Evolutionary conservation across 2,888 invertebrate species (phyloP).

Genomic region (Abscondita cerata): DNA sequence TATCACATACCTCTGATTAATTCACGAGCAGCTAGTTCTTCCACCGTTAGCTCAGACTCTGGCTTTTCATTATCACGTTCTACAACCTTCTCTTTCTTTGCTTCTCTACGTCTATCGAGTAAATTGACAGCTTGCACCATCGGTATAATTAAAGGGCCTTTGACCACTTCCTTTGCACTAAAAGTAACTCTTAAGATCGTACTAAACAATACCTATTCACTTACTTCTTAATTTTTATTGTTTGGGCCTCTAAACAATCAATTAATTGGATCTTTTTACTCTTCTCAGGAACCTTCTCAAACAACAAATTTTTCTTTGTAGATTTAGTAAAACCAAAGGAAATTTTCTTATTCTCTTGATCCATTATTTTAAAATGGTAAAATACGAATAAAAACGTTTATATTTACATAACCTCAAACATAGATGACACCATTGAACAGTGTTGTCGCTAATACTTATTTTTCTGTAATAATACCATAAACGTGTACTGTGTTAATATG

Average conservation of each 20-base stretch:
- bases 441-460: no score
- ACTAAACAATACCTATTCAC: constrained; percentile 46
- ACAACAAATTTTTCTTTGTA: constrained; percentile 61
- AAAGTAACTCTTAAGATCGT: constrained; percentile 8
- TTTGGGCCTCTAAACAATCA: constrained; percentile 77
- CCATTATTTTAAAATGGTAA: constrained; percentile 17
- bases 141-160: constrained; percentile 70
- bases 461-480: no score
- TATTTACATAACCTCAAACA: no score
- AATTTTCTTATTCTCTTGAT: constrained; percentile 71
- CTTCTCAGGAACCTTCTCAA: constrained; percentile 54
- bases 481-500: no score
- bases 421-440: no score
- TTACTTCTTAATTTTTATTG: constrained; percentile 79
- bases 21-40: constrained; percentile 78
- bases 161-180: constrained; percentile 57
- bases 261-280: constrained; percentile 72
- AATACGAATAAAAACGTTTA: no score
- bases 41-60: constrained; percentile 61
- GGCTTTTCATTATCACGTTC: constrained; percentile 44
- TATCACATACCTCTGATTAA: constrained; percentile 64
- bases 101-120: constrained; percentile 63
- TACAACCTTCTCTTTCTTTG: constrained; percentile 57
- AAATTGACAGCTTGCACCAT: constrained; percentile 63
- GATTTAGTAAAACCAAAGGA: constrained; percentile 82